A percentile compares a stretch with the other conserved stretches of the same genome.
Evolutionary conservation across 2,888 invertebrate species (phyloP).

Genomic region (Ophraella communa): DNA sequence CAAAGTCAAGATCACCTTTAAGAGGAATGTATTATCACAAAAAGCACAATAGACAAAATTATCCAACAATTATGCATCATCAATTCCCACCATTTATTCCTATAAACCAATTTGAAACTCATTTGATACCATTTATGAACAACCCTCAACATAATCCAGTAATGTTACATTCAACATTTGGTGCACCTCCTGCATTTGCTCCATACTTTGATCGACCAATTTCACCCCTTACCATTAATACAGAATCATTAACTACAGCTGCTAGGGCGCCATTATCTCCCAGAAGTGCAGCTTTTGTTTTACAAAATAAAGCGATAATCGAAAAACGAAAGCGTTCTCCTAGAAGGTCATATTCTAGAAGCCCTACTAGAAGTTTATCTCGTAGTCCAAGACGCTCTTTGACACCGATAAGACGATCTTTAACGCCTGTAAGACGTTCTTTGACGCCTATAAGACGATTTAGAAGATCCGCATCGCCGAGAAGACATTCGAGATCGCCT

Average conservation of each 20-base stretch:
- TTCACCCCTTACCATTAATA: constrained; percentile 54
- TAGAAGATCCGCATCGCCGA: constrained; percentile 46
- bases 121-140: constrained; percentile 17
- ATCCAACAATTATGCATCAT: constrained; percentile 14
- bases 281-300: constrained; percentile 58
- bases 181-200: constrained; percentile 37
- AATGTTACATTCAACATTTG: constrained; percentile 30
- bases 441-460: constrained; percentile 45
- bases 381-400: constrained; percentile 30
- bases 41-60: constrained; percentile 17
- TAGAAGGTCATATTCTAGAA: constrained; percentile 58
- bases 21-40: constrained; percentile 16
- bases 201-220: constrained; percentile 48
- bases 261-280: constrained; percentile 57
- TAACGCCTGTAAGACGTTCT: constrained; percentile 40
- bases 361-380: constrained; percentile 51
- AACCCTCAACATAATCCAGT: constrained; percentile 27
- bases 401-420: constrained; percentile 41
- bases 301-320: constrained; percentile 59
- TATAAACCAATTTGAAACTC: constrained; percentile 22
- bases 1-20: constrained; percentile 27
- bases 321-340: constrained; percentile 56
- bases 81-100: constrained; percentile 23
- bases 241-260: constrained; percentile 47
- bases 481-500: constrained; percentile 37